Evolutionary conservation across 2,888 invertebrate species (phyloP).

Genomic region (Chorisops tibialis): DNA sequence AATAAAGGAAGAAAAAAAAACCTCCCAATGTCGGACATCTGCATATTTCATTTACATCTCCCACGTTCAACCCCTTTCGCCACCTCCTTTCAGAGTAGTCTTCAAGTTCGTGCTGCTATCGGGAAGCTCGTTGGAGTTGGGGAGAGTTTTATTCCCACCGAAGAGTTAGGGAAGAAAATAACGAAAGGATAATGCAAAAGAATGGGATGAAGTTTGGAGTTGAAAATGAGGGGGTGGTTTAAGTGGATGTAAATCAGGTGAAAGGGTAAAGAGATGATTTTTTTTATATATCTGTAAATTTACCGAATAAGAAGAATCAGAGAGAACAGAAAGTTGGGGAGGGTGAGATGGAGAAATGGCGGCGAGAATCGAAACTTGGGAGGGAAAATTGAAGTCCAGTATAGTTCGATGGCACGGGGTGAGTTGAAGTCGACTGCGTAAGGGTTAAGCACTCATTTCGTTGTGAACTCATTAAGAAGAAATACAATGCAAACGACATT

Average conservation of each 20-base stretch:
- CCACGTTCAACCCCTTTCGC: conserved; percentile 30
- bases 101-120: conserved; percentile 14
- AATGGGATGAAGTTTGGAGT: neutral
- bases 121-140: conserved; percentile 24
- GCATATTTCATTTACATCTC: conserved; percentile 40
- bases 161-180: conserved; percentile 16
- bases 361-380: neutral
- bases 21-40: conserved; percentile 33
- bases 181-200: conserved; percentile 21
- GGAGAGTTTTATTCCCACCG: conserved; percentile 23
- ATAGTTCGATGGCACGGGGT: neutral
- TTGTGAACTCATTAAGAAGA: conserved; percentile 25
- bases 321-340: neutral
- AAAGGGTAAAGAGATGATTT: conserved; percentile 21
- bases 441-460: conserved; percentile 26
- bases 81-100: neutral
- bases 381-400: conserved; percentile 1
- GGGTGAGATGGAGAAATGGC: neutral
- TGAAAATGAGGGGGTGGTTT: no score
- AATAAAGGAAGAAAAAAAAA: neutral
- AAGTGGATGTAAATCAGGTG: conserved; percentile 25
- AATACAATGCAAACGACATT: conserved; percentile 25
- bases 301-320: conserved; percentile 18
- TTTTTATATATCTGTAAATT: conserved; percentile 8
- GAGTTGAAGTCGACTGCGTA: conserved; percentile 4